Evolutionary conservation across 2,888 invertebrate genomes (phyloP), one percentile per base, ranked within the genome.

Genomic region (Acronicta aceris): DNA sequence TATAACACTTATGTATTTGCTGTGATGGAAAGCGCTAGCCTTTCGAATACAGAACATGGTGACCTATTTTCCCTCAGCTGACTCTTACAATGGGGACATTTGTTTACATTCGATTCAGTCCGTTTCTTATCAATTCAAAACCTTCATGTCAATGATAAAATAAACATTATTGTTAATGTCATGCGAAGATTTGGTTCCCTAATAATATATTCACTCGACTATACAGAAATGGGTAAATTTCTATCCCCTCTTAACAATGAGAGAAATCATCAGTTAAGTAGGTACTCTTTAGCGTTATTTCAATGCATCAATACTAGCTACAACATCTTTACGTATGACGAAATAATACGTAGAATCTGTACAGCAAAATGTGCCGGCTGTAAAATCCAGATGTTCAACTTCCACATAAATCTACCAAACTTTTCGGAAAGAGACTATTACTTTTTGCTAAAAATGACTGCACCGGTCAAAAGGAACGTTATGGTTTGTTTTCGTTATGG

Each of bases 351-450:
- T 54, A 65, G 65, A 68, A 79, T 66, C 53, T 56, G 59, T 66
- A 74, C 15, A 51, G 47, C 59, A 48, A 63, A 62, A 65, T 65
- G 58, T 64, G 59, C 42, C 53, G 60, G 65, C 49, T 59, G 54
- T 78, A 69, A 81, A 81, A 66, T 66, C 74, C 83, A 83, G 77
- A 78, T 82, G 81, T 78, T 76, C 56, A 54, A 73, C 71, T 69
- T 76, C 74, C 64, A 68, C 77, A 80, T 72, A 68, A 78, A 79
- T 74, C 68, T 73, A 69, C 59, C 45, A 47, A 58, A 62, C 56
- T 60, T 72, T 78, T 71, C 58, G 59, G 65, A 76, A 72, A 75
- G 68, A 59, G 63, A 59, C 59, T 67, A 69, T 76, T 70, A 64
- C 59, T 55, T 60, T 52, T 64, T 57, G 60, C 46, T 60, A 56